Evolutionary conservation across 2,797 vertebrate species (phyloP).

Genomic region (Gallirallus australis): DNA sequence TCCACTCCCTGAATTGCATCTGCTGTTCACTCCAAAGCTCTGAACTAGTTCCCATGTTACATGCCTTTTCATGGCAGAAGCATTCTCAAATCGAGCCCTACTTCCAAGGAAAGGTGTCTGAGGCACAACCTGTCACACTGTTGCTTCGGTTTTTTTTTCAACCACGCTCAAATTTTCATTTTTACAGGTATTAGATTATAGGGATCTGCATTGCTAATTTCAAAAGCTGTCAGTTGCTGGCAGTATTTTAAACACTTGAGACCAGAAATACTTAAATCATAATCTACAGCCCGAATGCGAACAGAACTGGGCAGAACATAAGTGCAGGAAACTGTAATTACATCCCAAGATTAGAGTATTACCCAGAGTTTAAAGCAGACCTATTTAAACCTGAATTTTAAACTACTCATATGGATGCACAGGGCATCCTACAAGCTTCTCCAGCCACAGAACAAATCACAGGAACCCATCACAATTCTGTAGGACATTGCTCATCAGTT

Average conservation of each 20-base stretch:
- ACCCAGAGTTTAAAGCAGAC: not conserved
- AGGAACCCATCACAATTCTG: not conserved
- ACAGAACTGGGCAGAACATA: not conserved
- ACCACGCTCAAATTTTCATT: not conserved
- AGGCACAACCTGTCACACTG: not conserved
- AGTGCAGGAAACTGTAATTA: not conserved
- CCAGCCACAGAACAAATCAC: not conserved
- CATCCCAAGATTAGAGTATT: not conserved
- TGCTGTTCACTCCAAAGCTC: not conserved
- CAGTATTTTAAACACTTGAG: conserved; percentile 11
- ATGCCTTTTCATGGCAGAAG: not conserved
- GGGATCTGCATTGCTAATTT: conserved; percentile 7
- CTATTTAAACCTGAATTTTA: not conserved
- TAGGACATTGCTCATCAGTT: not conserved
- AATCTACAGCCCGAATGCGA: conserved; percentile 6
- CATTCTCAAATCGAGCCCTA: not conserved
- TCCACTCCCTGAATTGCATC: not conserved
- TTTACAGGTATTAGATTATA: not conserved
- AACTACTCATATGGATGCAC: not conserved
- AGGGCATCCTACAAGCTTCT: not conserved
- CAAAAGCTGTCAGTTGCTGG: conserved; percentile 11
- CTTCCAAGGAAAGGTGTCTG: not conserved
- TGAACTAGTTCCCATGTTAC: not conserved
- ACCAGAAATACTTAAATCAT: conserved; percentile 1
- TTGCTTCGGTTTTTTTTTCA: not conserved